These are phyloP conservation scores for Carduelis carduelis DNA, from an alignment of 2,797 vertebrate genomes.

Conservation along the genomic window DNA sequence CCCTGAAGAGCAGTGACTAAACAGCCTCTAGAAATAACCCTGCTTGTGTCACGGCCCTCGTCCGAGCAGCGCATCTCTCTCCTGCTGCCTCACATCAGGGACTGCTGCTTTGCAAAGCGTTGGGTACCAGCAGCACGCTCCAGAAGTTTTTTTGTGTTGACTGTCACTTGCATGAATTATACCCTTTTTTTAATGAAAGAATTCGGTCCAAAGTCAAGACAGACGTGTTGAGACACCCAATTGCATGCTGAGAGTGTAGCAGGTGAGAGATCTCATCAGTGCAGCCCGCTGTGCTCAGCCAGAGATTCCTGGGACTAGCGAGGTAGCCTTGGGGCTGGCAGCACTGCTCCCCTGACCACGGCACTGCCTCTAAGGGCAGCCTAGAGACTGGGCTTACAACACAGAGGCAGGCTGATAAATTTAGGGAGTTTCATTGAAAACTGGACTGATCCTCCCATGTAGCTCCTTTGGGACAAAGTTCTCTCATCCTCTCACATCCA, in stretches of 20 bases:
- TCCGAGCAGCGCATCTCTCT: not conserved
- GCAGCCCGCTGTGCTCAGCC: not conserved
- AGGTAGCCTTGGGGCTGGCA: not conserved
- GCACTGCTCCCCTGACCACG: no score
- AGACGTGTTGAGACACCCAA: fast-evolving
- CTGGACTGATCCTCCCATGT: not conserved
- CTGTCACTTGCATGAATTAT: not conserved
- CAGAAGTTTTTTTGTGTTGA: not conserved
- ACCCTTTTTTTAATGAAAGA: not conserved
- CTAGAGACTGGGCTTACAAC: not conserved
- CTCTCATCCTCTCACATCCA: not conserved
- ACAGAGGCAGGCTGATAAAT: not conserved
- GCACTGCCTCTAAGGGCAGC: not conserved
- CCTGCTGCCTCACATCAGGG: not conserved
- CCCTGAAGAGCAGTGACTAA: fast-evolving
- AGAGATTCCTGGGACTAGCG: not conserved
- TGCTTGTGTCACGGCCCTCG: fast-evolving
- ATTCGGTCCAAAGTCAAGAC: fast-evolving
- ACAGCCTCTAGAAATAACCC: not conserved
- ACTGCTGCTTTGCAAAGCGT: not conserved
- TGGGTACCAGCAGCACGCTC: fast-evolving
- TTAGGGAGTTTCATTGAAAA: not conserved
- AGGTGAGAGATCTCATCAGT: fast-evolving
- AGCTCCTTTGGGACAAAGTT: not conserved
- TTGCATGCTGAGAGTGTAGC: fast-evolving